Evolutionary conservation across 2,888 invertebrate genomes (phyloP), one percentile per base, ranked within the genome.

Genomic region (Diarsia brunnea): DNA sequence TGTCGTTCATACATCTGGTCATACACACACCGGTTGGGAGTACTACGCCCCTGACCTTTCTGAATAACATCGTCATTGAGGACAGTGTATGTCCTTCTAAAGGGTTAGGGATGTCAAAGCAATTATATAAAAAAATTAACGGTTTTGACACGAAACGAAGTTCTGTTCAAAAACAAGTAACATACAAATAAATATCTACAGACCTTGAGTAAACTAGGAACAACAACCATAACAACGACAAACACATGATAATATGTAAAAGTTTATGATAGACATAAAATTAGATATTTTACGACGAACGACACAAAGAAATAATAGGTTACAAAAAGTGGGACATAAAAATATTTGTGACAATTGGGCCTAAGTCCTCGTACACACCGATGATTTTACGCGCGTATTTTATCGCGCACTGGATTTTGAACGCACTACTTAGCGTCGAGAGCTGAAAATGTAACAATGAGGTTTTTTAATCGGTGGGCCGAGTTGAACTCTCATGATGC

Each of bases 241-340:
- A 43, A 53, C 65, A 66, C 47, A 19, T 21, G 47, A 43, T 73
- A 66, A 16, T 49, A 45, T 81, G 53, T 63, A 75, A 53, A 49
- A 31, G 74, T 81, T 78, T 55, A 78, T 67, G 63, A 49, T 21
- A 75, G 81, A 12, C 27, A 81, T 78, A 81, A 78, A 81, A 67
- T 67, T 31, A 31, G 43, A 0, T 73, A 51, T 51, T 75, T 81
- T 78, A 78, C 43, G 81, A 81, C 31, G 24, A n/a, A 61, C 38
- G 24, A 31, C 43, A 38, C 14, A 14, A 58, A 11, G 60, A 47
- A 66, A 65, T 73, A 73, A 65, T 47, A 45, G 60, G 65, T 51
- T 66, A 27, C 51, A 78, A 73, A 79, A 47, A 80, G 12, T 51
- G 24, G 51, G 5, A 4, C 24, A 47, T 58, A 51, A 60, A 61